Conservation (phyloP, 2,797 vertebrate species). For the Helostoma temminkii region DNA sequence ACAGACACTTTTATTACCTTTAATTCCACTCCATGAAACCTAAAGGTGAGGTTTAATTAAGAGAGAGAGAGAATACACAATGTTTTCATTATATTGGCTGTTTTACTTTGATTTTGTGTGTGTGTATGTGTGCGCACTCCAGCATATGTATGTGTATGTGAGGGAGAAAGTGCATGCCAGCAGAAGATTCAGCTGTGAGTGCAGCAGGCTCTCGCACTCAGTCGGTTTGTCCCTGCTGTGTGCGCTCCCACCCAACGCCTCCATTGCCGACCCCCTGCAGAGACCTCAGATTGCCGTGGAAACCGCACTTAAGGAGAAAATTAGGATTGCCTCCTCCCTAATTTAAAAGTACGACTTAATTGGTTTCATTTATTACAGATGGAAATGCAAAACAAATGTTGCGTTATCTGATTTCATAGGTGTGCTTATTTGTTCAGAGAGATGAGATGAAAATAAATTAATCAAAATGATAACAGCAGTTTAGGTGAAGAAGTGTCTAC, state of each 20-base stretch:
- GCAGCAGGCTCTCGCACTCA: constrained; percentile 75
- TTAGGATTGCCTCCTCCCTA: constrained; percentile 84
- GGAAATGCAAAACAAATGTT: constrained; percentile 77
- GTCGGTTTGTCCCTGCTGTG: constrained; percentile 78
- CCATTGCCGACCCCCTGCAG: constrained; percentile 79
- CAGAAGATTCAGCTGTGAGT: constrained; percentile 70
- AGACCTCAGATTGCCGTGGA: constrained; percentile 85
- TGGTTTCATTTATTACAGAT: constrained; percentile 83
- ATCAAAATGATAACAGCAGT: constrained; percentile 35
- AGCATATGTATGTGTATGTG: constrained; percentile 47
- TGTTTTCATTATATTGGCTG: constrained; percentile 41
- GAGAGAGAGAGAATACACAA: constrained; percentile 31
- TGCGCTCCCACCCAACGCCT: constrained; percentile 81
- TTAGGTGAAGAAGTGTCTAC: constrained; percentile 24
- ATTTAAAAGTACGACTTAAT: constrained; percentile 84
- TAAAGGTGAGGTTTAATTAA: constrained; percentile 38
- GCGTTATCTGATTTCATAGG: constrained; percentile 70
- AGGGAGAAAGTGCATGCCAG: constrained; percentile 61
- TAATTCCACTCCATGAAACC: constrained; percentile 23
- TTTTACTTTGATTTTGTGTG: constrained; percentile 30
- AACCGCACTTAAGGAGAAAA: constrained; percentile 85
- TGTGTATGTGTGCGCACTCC: constrained; percentile 8
- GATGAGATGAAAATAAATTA: constrained; percentile 57
- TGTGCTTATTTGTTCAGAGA: constrained; percentile 64
- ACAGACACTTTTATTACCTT: constrained; percentile 32